A percentile compares a stretch with the other conserved stretches of the same genome.
phyloP scores from a whole-genome alignment of 2,888 invertebrate genomes.

The Hanleya hanleyi region DNA sequence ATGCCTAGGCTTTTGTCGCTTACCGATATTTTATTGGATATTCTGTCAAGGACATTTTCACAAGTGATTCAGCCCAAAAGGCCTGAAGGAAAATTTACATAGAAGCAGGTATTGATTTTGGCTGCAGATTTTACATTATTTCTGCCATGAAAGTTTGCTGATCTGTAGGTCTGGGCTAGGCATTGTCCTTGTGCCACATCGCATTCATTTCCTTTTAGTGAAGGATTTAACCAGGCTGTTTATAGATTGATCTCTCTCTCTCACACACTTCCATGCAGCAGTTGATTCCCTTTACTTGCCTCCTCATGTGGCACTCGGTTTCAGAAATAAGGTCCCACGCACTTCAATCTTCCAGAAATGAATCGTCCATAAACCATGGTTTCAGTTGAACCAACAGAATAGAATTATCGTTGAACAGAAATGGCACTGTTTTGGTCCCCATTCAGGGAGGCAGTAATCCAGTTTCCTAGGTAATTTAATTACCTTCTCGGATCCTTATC shows the following conservation, averaged over 20 bases:
- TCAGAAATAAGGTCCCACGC: too few relatives aligned
- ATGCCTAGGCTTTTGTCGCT: conserved; percentile 4
- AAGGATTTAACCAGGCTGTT: neutral
- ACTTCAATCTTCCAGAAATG: too few relatives aligned
- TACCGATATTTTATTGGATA: neutral
- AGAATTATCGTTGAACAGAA: neutral
- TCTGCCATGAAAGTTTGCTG: too few relatives aligned
- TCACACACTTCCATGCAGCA: too few relatives aligned
- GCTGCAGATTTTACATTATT: too few relatives aligned
- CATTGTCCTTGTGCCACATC: too few relatives aligned
- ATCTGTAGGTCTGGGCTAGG: too few relatives aligned
- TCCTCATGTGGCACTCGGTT: too few relatives aligned
- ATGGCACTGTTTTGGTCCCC: neutral
- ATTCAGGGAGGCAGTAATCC: too few relatives aligned
- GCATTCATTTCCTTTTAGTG: conserved; percentile 5
- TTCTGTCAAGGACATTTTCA: neutral
- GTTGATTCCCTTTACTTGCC: neutral
- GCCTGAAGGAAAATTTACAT: too few relatives aligned
- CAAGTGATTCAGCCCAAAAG: conserved; percentile 1
- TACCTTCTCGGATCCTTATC: too few relatives aligned
- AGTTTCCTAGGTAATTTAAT: too few relatives aligned
- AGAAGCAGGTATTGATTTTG: neutral
- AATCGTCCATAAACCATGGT: neutral
- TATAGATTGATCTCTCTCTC: neutral
- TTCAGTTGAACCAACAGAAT: neutral